Evolutionary conservation across 2,888 invertebrate genomes (phyloP).

Genomic region (Xanthorhoe designata): DNA sequence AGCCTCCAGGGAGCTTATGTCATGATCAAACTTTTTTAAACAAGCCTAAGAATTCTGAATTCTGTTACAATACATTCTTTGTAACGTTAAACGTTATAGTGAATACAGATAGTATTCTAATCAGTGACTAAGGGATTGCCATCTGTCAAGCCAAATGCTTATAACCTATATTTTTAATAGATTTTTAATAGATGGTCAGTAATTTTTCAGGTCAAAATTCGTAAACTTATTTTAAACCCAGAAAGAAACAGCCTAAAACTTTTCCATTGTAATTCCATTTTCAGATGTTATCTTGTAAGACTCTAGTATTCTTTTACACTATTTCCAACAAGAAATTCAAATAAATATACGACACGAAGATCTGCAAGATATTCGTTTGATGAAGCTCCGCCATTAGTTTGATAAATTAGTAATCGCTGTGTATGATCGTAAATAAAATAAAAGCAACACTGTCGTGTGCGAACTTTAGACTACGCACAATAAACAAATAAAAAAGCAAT

Average conservation of each 20-base stretch:
- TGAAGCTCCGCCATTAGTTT: slow-evolving; percentile 73
- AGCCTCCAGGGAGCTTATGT: no score
- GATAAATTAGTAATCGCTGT: slow-evolving; percentile 69
- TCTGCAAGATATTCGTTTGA: slow-evolving; percentile 68
- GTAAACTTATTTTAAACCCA: no score
- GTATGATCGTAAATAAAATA: slow-evolving; percentile 58
- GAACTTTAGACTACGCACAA: slow-evolving; percentile 61
- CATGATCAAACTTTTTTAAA: no score
- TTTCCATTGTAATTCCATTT: not conserved
- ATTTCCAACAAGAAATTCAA: slow-evolving; percentile 38
- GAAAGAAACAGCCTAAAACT: not conserved
- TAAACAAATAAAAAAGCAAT: slow-evolving; percentile 68
- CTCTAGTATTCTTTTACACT: not conserved
- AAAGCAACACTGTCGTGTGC: slow-evolving; percentile 58
- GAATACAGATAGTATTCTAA: no score
- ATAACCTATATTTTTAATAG: no score
- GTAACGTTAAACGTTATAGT: no score
- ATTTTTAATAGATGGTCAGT: no score
- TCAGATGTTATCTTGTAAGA: not conserved
- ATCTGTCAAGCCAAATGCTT: no score
- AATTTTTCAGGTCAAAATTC: no score
- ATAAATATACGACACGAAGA: slow-evolving; percentile 54
- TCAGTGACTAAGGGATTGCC: no score
- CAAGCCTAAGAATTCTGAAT: no score
- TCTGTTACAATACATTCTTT: no score